These are phyloP conservation scores for Tarsius wallacei DNA, from an alignment of 2,797 vertebrate genomes.

Conservation along the genomic window DNA sequence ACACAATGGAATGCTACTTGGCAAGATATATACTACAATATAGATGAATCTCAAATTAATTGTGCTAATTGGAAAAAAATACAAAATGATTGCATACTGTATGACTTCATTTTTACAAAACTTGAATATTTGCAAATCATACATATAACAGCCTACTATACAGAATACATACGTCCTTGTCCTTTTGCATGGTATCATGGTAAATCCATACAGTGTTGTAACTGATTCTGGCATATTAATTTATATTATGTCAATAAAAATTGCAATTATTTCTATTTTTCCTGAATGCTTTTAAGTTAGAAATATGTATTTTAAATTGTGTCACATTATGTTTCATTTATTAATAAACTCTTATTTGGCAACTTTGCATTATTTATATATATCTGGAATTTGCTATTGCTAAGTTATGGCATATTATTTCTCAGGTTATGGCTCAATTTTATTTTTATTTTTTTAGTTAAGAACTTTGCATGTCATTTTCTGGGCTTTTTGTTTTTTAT, in stretches of 20 bases:
- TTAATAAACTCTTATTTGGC: not conserved
- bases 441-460: conserved; percentile 3
- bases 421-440: not conserved
- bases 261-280: not conserved
- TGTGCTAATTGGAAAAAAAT: not conserved
- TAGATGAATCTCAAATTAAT: too few species aligned
- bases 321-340: not conserved
- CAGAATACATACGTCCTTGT: not conserved
- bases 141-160: not conserved
- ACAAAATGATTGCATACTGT: not conserved
- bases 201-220: not conserved
- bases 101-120: not conserved
- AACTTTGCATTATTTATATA: not conserved
- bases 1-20: not conserved
- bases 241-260: not conserved
- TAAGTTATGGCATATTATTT: not conserved
- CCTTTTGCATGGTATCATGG: not conserved
- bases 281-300: not conserved
- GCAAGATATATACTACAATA: not conserved
- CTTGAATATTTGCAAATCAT: not conserved
- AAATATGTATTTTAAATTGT: not conserved
- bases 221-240: not conserved
- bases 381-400: not conserved
- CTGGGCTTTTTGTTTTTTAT: too few species aligned
- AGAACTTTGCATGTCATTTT: not conserved